These are phyloP conservation scores for Trematomus bernacchii DNA, from an alignment of 2,797 vertebrate species.

Conservation along the genomic window DNA sequence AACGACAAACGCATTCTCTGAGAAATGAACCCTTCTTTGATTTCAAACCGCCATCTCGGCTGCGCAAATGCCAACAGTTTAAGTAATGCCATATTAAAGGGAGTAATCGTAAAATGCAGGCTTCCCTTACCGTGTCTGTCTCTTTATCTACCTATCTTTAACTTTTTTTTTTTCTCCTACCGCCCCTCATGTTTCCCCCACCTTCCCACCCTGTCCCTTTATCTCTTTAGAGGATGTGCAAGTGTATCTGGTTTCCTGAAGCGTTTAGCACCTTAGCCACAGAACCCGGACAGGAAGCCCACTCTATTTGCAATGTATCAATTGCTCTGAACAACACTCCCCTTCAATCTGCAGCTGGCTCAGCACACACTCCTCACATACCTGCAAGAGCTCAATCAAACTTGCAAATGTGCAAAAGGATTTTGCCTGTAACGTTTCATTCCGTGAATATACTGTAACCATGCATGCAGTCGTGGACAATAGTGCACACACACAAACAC, in stretches of 20 bases:
- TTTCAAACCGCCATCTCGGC: constrained; percentile 33
- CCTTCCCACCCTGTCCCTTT: constrained; percentile 50
- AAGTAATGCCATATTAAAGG: constrained; percentile 45
- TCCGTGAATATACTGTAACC: constrained; percentile 30
- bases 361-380: constrained; percentile 73
- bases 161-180: constrained; percentile 18
- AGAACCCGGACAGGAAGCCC: constrained; percentile 88
- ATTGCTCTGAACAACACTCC: constrained; percentile 83
- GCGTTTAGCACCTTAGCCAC: constrained; percentile 87
- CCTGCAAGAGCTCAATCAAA: constrained; percentile 58
- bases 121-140: constrained; percentile 14
- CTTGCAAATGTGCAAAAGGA: constrained; percentile 28
- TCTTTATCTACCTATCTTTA: constrained; percentile 30
- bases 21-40: constrained; percentile 65
- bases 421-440: constrained; percentile 45
- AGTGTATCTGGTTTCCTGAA: constrained; percentile 88
- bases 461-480: constrained; percentile 45
- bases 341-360: constrained; percentile 80
- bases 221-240: constrained; percentile 80
- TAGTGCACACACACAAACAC: constrained; percentile 31
- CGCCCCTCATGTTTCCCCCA: constrained; percentile 26
- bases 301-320: constrained; percentile 87
- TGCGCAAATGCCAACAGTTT: constrained; percentile 25
- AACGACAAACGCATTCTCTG: constrained; percentile 58
- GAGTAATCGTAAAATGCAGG: constrained; percentile 5